Percentiles rank a stretch among this genome's conserved stretches.
Evolutionary conservation across 2,113 vertebrate genomes (phyloP).

Genomic region (Pandion haliaetus): DNA sequence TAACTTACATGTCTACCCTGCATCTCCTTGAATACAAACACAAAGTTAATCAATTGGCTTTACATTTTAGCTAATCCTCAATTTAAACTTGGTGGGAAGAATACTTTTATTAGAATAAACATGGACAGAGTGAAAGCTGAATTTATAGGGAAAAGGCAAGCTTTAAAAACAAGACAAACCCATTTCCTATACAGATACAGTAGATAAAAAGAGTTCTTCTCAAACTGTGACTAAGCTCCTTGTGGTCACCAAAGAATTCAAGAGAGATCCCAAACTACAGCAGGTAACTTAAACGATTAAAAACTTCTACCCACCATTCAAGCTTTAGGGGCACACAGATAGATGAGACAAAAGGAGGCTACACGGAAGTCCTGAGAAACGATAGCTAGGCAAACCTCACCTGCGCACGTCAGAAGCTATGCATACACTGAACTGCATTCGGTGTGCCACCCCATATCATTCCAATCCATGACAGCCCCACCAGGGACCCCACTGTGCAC

Average conservation of each 20-base stretch:
- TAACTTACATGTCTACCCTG: not conserved
- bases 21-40: not conserved
- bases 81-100: not conserved
- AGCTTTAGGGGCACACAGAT: not conserved
- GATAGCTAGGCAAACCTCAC: not conserved
- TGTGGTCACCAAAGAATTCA: not conserved
- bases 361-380: not conserved
- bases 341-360: not conserved
- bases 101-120: not conserved
- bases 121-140: not conserved
- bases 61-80: not conserved
- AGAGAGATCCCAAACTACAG: not conserved
- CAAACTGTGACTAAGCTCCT: not conserved
- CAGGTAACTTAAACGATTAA: not conserved
- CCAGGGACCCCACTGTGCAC: not conserved
- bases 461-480: not conserved
- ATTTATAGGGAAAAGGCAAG: not conserved
- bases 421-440: not conserved
- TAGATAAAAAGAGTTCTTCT: not conserved
- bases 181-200: not conserved
- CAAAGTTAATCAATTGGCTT: not conserved
- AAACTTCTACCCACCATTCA: not conserved
- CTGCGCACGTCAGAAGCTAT: accelerated
- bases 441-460: accelerated
- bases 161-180: not conserved